Base-by-base conservation (phyloP, 2,113 vertebrate genomes). In the Bujurquina vittata region DNA sequence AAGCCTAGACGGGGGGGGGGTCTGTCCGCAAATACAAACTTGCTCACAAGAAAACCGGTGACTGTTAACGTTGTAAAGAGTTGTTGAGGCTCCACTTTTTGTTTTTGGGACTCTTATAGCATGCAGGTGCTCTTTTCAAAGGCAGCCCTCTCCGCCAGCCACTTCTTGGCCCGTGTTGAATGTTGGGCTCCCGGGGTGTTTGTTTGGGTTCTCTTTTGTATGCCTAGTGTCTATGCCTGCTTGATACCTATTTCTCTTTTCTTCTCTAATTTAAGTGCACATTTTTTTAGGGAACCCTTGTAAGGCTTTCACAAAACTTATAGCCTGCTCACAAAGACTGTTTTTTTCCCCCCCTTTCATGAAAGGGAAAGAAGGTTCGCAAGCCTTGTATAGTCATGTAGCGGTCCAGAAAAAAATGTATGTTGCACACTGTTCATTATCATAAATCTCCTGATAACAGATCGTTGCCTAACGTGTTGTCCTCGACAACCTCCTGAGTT, bases 91-190 rank as follows among this genome's bases (percentile, higher is more conserved):
- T 69, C 23, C 74, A 58, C 26, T 9, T 83, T 88, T 86, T 83
- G 75, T 87, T 75, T 85, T 40, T 54, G 63, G 86, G 86, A 54
- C 80, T 85, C 83, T 89, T 80, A 56, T 43, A 92, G 84, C 77
- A 63, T 43, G 93, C 95, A 95, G 95, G 94, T 95, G 94, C 89
- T 95, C 91, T 88, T 94, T 95, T 93, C 93, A 94, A 92, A 93
- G 88, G 80, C 86, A 11, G 79, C 26, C 52, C 81, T 67, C 83
- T 82, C 67, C 31, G 85, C 81, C 86, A 91, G 88, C 23, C 86
- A 58, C 84, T 89, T 93, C 86, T 93, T 94, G 93, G 92, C 92
- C 33, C 33, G 15, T 46, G 79, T n/a, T 90, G 88, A 93, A 91
- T 93, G 92, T 92, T 23, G 77, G 84, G 77, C 85, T 89, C 92